Evolutionary conservation across 2,888 invertebrate genomes (phyloP).

Genomic region (Ptilodon capucinus): DNA sequence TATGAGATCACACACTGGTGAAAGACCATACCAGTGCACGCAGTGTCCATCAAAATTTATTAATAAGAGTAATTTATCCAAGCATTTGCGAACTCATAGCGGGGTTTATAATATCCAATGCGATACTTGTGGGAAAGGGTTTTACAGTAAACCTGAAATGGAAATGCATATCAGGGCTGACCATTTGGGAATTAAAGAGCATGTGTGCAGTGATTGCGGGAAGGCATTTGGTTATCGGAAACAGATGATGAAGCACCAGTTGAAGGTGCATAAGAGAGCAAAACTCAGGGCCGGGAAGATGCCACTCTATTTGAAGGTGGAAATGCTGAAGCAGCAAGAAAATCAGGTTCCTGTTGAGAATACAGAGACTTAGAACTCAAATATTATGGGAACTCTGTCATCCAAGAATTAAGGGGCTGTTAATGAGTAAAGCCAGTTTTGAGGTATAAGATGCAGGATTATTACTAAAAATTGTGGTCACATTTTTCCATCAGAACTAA

Average conservation of each 20-base stretch:
- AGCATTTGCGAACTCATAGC: constrained; percentile 62
- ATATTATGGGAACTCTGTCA: neutral
- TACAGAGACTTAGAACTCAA: constrained; percentile 6
- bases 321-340: constrained; percentile 46
- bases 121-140: constrained; percentile 62
- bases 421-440: too few species aligned
- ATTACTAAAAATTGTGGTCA: too few species aligned
- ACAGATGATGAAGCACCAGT: constrained; percentile 74
- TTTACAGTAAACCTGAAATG: constrained; percentile 57
- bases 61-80: constrained; percentile 70
- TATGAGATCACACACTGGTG: constrained; percentile 71
- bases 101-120: constrained; percentile 60
- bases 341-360: constrained; percentile 21
- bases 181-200: constrained; percentile 68
- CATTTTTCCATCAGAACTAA: too few species aligned
- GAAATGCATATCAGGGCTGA: constrained; percentile 69
- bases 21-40: constrained; percentile 67
- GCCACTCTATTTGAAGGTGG: constrained; percentile 65
- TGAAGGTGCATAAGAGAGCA: constrained; percentile 68
- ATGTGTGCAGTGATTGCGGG: constrained; percentile 64
- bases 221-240: constrained; percentile 72
- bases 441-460: too few species aligned
- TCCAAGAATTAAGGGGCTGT: too few species aligned
- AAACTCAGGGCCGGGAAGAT: constrained; percentile 62
- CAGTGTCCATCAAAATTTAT: constrained; percentile 65